These are phyloP conservation scores for Osmerus eperlanus DNA, from an alignment of 2,113 vertebrate genomes.

Conservation along the genomic window DNA sequence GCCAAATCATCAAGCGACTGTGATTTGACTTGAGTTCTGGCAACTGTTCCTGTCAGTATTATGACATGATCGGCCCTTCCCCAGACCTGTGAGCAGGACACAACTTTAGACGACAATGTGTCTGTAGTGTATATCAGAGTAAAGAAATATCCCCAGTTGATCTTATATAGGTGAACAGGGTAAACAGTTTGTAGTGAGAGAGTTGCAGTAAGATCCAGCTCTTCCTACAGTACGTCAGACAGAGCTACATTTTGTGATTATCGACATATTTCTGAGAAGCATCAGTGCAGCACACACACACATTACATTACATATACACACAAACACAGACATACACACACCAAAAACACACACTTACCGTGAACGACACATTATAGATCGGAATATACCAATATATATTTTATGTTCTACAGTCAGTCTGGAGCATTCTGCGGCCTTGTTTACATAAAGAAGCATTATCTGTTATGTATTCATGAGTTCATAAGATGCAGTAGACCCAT, in stretches of 20 bases:
- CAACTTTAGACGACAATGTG: too few relatives aligned
- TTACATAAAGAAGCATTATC: conserved; percentile 9
- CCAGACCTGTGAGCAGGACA: too few relatives aligned
- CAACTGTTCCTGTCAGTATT: too few relatives aligned
- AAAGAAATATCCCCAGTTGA: too few relatives aligned
- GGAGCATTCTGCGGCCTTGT: background rate
- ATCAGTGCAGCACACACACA: background rate
- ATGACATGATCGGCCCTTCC: too few relatives aligned
- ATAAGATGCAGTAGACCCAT: conserved; percentile 19
- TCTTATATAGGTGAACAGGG: background rate
- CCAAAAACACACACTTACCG: background rate
- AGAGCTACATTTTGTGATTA: background rate
- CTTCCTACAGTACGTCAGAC: background rate
- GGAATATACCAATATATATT: too few relatives aligned
- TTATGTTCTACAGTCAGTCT: too few relatives aligned
- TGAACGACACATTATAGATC: too few relatives aligned
- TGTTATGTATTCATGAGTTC: conserved; percentile 22
- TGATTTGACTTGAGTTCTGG: too few relatives aligned
- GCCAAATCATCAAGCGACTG: too few relatives aligned
- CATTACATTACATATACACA: background rate
- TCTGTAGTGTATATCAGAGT: too few relatives aligned
- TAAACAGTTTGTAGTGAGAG: background rate
- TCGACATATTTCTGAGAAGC: background rate
- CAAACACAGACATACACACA: background rate
- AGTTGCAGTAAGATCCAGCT: background rate